A percentile compares a stretch with the other conserved stretches of the same genome.
Evolutionary conservation across 2,888 invertebrate genomes (phyloP).

Genomic region (Iselma pallidipennis): DNA sequence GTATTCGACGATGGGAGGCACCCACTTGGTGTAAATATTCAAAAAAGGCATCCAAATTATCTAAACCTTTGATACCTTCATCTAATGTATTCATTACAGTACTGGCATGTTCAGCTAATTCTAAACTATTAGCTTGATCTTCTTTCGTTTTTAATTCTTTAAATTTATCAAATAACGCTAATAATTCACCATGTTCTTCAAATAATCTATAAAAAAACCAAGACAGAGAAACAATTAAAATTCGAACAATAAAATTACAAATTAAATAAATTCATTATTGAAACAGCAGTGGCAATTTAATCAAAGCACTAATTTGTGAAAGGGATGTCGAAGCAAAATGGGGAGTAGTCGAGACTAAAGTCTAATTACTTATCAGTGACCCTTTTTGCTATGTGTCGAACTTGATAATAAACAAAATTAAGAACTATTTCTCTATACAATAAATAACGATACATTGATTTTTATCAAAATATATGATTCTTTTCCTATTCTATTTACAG

Average conservation of each 20-base stretch:
- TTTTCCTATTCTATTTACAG: not conserved
- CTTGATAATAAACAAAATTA: not conserved
- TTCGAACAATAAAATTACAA: too few species aligned
- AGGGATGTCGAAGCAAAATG: not conserved
- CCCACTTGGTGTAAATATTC: conserved; percentile 82
- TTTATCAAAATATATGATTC: too few species aligned
- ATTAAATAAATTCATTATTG: too few species aligned
- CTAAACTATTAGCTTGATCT: conserved; percentile 79
- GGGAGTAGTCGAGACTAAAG: not conserved
- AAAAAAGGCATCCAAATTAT: conserved; percentile 83
- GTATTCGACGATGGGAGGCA: conserved; percentile 80
- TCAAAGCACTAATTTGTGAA: not conserved
- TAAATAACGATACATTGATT: too few species aligned
- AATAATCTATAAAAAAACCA: conserved; percentile 69
- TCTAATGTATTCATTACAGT: conserved; percentile 89
- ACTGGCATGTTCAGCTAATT: conserved; percentile 83
- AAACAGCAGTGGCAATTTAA: not conserved
- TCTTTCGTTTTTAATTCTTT: conserved; percentile 77
- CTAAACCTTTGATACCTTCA: conserved; percentile 84
- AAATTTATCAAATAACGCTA: conserved; percentile 81
- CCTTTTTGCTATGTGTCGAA: too few species aligned
- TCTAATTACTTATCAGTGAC: not conserved
- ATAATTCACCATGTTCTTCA: conserved; percentile 79
- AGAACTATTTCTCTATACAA: too few species aligned
- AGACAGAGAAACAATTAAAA: not conserved